Evolutionary conservation across 2,113 vertebrate genomes (phyloP).

Genomic region (Poecile atricapillus): DNA sequence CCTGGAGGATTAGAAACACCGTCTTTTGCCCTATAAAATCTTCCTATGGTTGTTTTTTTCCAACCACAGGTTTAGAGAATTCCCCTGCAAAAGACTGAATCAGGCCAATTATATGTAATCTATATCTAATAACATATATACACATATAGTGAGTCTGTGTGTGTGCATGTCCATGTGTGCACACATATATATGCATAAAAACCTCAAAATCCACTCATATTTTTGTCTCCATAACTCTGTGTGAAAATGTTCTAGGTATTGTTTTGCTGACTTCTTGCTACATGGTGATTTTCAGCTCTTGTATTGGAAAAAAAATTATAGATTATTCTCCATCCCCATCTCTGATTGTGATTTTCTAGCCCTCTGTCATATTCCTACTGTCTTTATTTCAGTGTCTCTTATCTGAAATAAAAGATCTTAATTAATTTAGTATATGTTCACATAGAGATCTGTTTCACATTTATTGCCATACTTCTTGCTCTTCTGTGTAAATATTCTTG

Average conservation of each 20-base stretch:
- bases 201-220: neutral
- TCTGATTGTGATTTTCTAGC: neutral
- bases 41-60: neutral
- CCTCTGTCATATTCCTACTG: neutral
- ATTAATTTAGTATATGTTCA: neutral
- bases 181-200: neutral
- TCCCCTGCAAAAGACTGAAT: neutral
- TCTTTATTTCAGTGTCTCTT: neutral
- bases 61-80: neutral
- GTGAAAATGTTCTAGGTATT: neutral
- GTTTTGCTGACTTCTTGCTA: neutral
- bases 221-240: neutral
- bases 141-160: rapidly evolving
- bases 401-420: neutral
- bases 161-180: too few species aligned
- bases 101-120: neutral
- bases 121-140: neutral
- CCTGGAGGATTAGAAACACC: neutral
- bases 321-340: neutral
- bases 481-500: neutral
- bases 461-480: neutral
- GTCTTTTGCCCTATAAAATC: neutral
- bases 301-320: neutral
- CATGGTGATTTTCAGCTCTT: neutral
- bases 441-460: neutral